A percentile compares a stretch with the other conserved stretches of the same genome.
These are phyloP conservation scores for Chrysocyon brachyurus DNA, from an alignment of 2,797 vertebrate species.

Conservation along the genomic window DNA sequence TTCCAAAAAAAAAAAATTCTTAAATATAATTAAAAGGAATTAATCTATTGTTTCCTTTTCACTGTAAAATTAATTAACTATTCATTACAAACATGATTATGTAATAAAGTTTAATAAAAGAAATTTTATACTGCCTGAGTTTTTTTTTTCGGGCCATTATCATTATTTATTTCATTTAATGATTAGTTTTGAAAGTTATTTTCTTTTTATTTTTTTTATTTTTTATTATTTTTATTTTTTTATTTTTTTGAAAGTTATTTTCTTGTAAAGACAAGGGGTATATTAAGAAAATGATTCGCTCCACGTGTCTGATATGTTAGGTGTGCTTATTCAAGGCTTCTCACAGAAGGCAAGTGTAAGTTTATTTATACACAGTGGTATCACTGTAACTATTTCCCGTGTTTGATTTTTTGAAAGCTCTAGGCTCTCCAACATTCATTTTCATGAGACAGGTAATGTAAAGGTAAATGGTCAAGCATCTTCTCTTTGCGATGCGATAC, in stretches of 20 bases:
- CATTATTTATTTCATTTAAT: constrained; percentile 27
- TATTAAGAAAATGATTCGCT: constrained; percentile 33
- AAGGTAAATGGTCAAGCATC: constrained; percentile 17
- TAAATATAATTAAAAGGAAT: constrained; percentile 27
- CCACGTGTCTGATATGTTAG: background rate
- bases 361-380: constrained; percentile 7
- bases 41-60: background rate
- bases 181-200: background rate
- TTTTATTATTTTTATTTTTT: background rate
- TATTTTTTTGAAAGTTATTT: background rate
- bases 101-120: constrained; percentile 48
- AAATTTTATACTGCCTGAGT: background rate
- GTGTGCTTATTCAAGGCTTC: background rate
- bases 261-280: background rate
- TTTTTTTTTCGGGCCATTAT: constrained; percentile 29
- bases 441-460: background rate
- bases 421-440: background rate
- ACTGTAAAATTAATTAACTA: constrained; percentile 42
- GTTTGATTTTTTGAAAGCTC: constrained; percentile 38
- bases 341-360: background rate
- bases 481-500: constrained; percentile 5
- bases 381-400: constrained; percentile 19
- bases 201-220: no score
- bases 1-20: background rate
- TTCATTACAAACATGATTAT: background rate